Percentiles rank a stretch among this genome's conserved stretches.
Evolutionary conservation across 2,113 vertebrate genomes (phyloP).

Genomic region (Megalops atlanticus): DNA sequence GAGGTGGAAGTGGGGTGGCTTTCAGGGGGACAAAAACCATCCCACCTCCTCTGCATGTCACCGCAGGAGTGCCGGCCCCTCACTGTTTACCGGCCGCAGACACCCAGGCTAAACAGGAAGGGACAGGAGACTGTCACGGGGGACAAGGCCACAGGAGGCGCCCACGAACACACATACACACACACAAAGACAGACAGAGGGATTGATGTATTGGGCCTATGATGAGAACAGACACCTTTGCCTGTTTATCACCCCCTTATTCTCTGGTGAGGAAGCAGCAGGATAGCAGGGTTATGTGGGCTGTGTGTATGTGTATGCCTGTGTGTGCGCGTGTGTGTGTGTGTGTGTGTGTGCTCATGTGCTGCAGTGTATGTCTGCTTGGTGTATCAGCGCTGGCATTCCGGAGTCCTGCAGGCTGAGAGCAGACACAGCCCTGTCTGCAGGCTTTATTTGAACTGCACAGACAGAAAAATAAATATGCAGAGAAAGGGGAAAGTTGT

Average conservation of each 20-base stretch:
- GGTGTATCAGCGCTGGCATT: not conserved
- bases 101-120: slow-evolving; percentile 97
- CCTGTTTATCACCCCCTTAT: too few species aligned
- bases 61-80: slow-evolving; percentile 59
- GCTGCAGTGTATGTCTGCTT: slow-evolving; percentile 9
- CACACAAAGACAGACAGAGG: too few species aligned
- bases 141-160: slow-evolving; percentile 8
- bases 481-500: slow-evolving; percentile 31
- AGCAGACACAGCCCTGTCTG: slow-evolving; percentile 46
- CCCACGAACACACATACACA: not conserved
- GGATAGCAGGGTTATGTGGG: too few species aligned
- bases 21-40: slow-evolving; percentile 63
- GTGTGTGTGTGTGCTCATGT: slow-evolving; percentile 10
- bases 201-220: too few species aligned
- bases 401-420: slow-evolving; percentile 25
- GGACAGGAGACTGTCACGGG: slow-evolving; percentile 80
- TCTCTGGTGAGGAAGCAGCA: too few species aligned
- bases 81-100: slow-evolving; percentile 89
- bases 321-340: not conserved
- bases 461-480: slow-evolving; percentile 71
- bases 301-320: not conserved
- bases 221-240: too few species aligned
- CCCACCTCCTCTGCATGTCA: slow-evolving; percentile 37
- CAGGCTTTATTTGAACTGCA: slow-evolving; percentile 44
- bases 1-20: slow-evolving; percentile 34